A percentile compares a stretch with the other conserved stretches of the same genome.
Conservation (phyloP, 2,113 vertebrate species). For the Sigmodon hispidus region DNA sequence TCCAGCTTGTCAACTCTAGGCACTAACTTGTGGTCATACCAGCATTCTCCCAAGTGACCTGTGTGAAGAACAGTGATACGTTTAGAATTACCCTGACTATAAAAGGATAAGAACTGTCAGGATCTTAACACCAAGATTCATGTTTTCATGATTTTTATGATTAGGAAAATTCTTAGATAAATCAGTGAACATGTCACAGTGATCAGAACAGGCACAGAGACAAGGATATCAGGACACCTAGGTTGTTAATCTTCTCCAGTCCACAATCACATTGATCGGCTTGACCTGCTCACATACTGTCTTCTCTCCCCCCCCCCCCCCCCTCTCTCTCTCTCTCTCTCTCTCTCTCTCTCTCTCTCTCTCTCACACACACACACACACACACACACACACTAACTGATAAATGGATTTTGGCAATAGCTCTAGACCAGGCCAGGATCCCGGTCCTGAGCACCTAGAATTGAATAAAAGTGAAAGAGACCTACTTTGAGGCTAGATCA, state of each 20-base stretch:
- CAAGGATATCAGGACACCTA: background rate
- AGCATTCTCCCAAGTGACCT: background rate
- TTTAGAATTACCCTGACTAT: background rate
- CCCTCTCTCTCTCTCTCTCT: no score
- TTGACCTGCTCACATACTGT: background rate
- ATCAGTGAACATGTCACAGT: background rate
- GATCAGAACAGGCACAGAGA: background rate
- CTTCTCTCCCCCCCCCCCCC: no score
- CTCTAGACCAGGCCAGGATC: background rate
- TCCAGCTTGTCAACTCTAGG: background rate
- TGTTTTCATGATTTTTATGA: background rate
- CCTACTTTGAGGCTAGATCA: background rate
- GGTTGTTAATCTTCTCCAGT: background rate
- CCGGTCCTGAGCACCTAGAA: background rate
- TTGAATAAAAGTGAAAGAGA: background rate
- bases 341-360: no score
- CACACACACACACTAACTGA: background rate
- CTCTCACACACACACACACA: constrained; percentile 15
- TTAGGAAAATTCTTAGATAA: background rate
- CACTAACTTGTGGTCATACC: constrained; percentile 17
- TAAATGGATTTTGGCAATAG: background rate
- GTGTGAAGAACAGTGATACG: background rate
- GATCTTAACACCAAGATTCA: background rate
- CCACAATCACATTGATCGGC: background rate
- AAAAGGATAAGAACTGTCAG: background rate